A percentile compares a stretch with the other conserved stretches of the same genome.
Conservation (phyloP, 2,113 vertebrate species). For the Scartelaos histophorus region DNA sequence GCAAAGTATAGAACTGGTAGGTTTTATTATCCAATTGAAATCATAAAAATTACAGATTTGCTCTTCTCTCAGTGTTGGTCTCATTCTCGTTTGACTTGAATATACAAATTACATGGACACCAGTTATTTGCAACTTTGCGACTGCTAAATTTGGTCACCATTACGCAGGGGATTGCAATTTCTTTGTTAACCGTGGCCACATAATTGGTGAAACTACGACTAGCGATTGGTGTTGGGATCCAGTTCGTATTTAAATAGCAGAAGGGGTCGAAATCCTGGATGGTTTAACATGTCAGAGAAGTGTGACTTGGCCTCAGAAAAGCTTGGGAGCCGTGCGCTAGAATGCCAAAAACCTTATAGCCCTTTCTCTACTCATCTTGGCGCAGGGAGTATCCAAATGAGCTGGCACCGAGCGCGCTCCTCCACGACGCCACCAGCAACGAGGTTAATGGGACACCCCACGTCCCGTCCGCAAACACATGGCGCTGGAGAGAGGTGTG, state of each 20-base stretch:
- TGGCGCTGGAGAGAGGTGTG: conserved; percentile 10
- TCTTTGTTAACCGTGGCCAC: background rate
- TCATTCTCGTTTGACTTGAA: background rate
- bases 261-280: background rate
- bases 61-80: no score
- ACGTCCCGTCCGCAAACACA: conserved; percentile 38
- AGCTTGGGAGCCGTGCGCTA: background rate
- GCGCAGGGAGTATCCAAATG: background rate
- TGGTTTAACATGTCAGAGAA: background rate
- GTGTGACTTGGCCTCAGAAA: background rate
- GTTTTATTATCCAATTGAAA: no score
- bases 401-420: background rate
- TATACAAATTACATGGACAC: background rate
- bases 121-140: background rate
- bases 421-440: background rate
- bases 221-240: background rate
- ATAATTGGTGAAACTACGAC: background rate
- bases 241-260: background rate
- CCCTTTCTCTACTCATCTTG: background rate
- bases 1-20: no score
- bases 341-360: background rate
- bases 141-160: background rate
- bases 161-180: background rate
- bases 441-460: conserved; percentile 5
- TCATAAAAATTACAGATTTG: no score